Conservation (phyloP, 2,888 invertebrate genomes). For the Aproaerema taeniolella region DNA sequence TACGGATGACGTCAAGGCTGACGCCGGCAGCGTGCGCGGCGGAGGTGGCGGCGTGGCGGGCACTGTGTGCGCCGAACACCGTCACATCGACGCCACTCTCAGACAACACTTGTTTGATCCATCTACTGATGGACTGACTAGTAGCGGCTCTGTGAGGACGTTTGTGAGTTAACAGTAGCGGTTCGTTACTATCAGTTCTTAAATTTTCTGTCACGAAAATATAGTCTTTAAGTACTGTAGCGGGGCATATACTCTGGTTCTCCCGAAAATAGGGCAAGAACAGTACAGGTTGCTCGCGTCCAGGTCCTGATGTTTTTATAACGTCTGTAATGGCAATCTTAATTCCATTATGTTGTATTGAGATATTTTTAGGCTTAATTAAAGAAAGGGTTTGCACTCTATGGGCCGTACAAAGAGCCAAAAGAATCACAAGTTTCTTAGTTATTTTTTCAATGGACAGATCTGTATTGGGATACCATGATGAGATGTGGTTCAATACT, state of each 20-base stretch:
- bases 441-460: conserved; percentile 12
- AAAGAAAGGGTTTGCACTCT: conserved; percentile 1
- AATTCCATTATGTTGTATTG: neutral
- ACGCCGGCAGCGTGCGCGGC: too few relatives aligned
- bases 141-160: too few relatives aligned
- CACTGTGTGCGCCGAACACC: too few relatives aligned
- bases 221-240: neutral
- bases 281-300: conserved; percentile 1
- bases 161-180: too few relatives aligned
- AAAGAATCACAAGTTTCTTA: conserved; percentile 1
- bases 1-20: too few relatives aligned
- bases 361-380: conserved; percentile 1
- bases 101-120: too few relatives aligned
- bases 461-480: conserved; percentile 8
- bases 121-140: too few relatives aligned
- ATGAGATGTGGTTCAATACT: conserved; percentile 1
- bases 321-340: neutral
- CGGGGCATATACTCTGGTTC: neutral
- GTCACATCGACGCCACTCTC: too few relatives aligned
- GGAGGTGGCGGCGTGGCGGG: too few relatives aligned
- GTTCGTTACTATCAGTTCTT: too few relatives aligned
- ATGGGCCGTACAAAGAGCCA: conserved; percentile 1
- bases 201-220: neutral
- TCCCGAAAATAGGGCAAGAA: neutral
- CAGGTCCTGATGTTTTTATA: conserved; percentile 1